A percentile compares a stretch with the other conserved stretches of the same genome.
phyloP scores from a whole-genome alignment of 2,797 vertebrate species.

The Anableps anableps region DNA sequence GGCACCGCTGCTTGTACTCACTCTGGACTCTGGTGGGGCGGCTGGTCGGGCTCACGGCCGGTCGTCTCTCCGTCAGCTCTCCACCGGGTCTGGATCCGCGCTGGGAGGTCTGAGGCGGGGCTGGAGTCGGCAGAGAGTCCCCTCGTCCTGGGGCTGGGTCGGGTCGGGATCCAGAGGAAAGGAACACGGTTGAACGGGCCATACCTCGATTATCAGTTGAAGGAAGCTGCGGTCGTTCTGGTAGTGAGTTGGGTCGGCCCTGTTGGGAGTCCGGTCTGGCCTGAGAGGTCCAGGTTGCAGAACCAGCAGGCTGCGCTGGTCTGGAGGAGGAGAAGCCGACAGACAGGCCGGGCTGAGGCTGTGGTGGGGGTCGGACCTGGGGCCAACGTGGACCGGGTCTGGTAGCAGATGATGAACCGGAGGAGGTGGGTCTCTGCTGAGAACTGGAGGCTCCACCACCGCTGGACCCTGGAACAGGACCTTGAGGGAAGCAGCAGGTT shows the following conservation, averaged over 20 bases:
- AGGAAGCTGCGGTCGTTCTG: background rate
- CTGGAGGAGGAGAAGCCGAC: conserved; percentile 16
- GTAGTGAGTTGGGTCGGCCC: conserved; percentile 11
- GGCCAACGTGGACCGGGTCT: conserved; percentile 24
- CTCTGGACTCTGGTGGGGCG: conserved; percentile 55
- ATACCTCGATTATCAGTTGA: conserved; percentile 35
- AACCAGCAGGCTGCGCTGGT: conserved; percentile 22
- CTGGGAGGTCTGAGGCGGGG: conserved; percentile 18
- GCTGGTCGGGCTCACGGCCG: background rate
- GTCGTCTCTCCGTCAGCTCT: background rate
- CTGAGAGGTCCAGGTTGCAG: conserved; percentile 4
- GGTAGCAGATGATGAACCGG: conserved; percentile 12
- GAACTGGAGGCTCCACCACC: conserved; percentile 15
- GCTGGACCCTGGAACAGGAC: conserved; percentile 35
- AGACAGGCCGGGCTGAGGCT: background rate
- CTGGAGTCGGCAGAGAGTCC: conserved; percentile 12
- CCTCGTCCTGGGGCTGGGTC: conserved; percentile 18
- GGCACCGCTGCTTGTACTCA: conserved; percentile 47
- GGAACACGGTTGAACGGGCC: background rate
- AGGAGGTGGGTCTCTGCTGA: conserved; percentile 23
- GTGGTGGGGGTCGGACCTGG: background rate
- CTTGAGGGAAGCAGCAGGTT: conserved; percentile 9
- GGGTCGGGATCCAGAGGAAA: conserved; percentile 18
- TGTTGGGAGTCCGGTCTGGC: conserved; percentile 12
- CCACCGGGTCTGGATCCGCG: background rate